These are phyloP conservation scores for Dendrocincla tyrannina DNA, from an alignment of 2,797 vertebrate genomes.

Conservation along the genomic window DNA sequence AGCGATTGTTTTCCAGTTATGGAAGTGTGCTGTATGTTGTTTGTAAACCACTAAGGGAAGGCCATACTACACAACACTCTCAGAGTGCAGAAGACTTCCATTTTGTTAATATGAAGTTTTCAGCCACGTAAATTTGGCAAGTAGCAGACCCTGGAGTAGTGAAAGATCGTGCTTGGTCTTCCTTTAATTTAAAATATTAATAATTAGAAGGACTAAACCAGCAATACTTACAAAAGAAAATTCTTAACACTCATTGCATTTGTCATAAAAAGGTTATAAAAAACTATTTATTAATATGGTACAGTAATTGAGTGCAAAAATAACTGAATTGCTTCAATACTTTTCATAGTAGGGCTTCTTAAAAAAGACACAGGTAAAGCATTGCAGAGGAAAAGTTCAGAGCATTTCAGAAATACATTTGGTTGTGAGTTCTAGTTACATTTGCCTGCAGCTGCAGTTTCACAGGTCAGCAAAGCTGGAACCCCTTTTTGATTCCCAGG, in stretches of 20 bases:
- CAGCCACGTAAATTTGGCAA: not conserved
- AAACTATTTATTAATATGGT: not conserved
- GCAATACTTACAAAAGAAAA: not conserved
- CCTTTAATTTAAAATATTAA: not conserved
- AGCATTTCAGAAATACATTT: not conserved
- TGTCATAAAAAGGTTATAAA: not conserved
- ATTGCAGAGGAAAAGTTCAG: not conserved
- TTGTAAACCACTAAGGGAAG: not conserved
- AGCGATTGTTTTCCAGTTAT: not conserved
- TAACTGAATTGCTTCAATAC: not conserved
- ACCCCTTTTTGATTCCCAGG: not conserved
- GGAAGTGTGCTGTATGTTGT: not conserved
- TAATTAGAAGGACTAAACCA: not conserved
- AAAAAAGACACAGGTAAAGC: not conserved
- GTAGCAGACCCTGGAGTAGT: not conserved
- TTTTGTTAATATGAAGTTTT: not conserved
- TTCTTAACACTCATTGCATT: not conserved
- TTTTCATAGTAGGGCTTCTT: not conserved
- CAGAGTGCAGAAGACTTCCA: not conserved
- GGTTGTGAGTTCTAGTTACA: not conserved
- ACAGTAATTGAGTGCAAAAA: not conserved
- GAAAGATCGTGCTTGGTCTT: not conserved
- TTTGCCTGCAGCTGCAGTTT: not conserved
- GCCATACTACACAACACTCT: not conserved
- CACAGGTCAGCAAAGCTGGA: not conserved